Base-by-base conservation (phyloP, 1,140 invertebrate genomes). In the Chrysomallon squamiferum region DNA sequence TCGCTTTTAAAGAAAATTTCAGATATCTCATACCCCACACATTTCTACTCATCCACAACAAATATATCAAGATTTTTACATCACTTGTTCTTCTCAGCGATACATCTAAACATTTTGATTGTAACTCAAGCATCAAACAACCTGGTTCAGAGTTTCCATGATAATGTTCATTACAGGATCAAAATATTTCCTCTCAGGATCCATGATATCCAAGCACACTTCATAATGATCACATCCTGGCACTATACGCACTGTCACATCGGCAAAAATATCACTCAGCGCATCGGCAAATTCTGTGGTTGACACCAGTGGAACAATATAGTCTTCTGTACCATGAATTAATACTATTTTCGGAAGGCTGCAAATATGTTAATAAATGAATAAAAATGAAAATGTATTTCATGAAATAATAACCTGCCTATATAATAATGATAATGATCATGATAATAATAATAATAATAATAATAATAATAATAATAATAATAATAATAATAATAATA, bases 181-280 rank as follows among this genome's bases (percentile, higher is more conserved):
- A 56, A 82, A 73, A 57, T 72, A 81, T 27, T 66, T 72, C 25
- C 74, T 65, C 7, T 67, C 67, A 1, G 70, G 62, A 25, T 75
- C 68, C 81, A 83, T 84, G 27, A 85, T 61, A 58, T 84, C 82
- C 27, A 83, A 50, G 57, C 76, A 81, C 27, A 85, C 56, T 54
- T 79, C 77, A 61, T 75, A 74, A 63, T 85, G 83, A 59, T 76
- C 72, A 71, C 83, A 85, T 20, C 72, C 77, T 41, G 80, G 78
- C 7, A 84, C 68, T 20, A 85, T 62, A n/a, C 71, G 71, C 5
- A 83, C 59, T 3, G 69, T 75, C 6, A 78, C 75, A 68, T 78
- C 72, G 7, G 69, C 66, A 57, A 59, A 70, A 18, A 76, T 67
- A 20, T 77, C 69, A 22, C 69, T 65, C 35, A 85, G 59, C 22